Conservation (phyloP, 1,140 invertebrate genomes). For the Ylistrum balloti region DNA sequence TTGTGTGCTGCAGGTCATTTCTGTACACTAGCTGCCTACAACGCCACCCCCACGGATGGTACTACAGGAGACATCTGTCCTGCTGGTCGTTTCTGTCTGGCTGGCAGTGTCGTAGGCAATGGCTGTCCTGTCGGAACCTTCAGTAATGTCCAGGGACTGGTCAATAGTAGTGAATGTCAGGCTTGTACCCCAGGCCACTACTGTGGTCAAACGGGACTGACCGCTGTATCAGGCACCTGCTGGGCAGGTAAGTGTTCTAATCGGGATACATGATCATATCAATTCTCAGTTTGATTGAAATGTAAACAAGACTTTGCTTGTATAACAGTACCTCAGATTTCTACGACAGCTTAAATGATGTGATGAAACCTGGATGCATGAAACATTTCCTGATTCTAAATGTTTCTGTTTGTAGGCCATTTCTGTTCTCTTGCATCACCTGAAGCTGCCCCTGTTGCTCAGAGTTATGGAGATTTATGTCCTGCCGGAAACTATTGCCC, state of each 20-base stretch:
- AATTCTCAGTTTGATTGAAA: too few relatives aligned
- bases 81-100: conserved; percentile 74
- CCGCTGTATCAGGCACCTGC: conserved; percentile 71
- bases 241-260: conserved; percentile 77
- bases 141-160: conserved; percentile 75
- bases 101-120: conserved; percentile 73
- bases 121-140: conserved; percentile 79
- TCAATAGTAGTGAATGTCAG: conserved; percentile 68
- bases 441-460: conserved; percentile 69
- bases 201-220: conserved; percentile 75
- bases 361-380: too few relatives aligned
- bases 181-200: conserved; percentile 77
- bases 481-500: conserved; percentile 77
- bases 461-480: conserved; percentile 76
- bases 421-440: conserved; percentile 74
- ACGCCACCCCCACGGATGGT: conserved; percentile 75
- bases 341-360: too few relatives aligned
- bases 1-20: conserved; percentile 74
- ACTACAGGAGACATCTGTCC: conserved; percentile 78
- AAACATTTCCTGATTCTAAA: too few relatives aligned
- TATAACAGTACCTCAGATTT: too few relatives aligned
- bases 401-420: conserved; percentile 68
- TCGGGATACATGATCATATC: too few relatives aligned
- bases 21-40: conserved; percentile 75
- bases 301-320: not conserved